Conservation (phyloP, 2,888 invertebrate species). For the Lumbricus terrestris region DNA sequence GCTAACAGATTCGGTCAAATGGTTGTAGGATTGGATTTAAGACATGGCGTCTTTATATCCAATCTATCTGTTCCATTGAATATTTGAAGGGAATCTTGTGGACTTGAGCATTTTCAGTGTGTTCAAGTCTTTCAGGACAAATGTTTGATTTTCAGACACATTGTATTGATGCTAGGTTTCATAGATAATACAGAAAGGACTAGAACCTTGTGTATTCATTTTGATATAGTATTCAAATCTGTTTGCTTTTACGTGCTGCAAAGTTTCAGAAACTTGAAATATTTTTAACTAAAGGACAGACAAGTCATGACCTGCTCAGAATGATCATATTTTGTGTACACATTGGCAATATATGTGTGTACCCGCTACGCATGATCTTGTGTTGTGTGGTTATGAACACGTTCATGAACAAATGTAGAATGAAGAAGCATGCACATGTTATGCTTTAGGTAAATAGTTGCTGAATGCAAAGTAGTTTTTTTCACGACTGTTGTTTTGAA, state of each 20-base stretch:
- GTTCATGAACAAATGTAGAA: not conserved
- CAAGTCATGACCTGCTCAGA: not conserved
- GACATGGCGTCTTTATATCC: not conserved
- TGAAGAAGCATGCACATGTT: not conserved
- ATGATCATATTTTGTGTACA: not conserved
- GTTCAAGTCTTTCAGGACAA: not conserved
- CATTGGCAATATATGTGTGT: not conserved
- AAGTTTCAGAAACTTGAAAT: not conserved
- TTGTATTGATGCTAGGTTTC: not conserved
- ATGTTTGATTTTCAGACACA: not conserved
- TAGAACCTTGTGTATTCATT: not conserved
- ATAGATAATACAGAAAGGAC: not conserved
- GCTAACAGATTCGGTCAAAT: not conserved
- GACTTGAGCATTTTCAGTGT: not conserved
- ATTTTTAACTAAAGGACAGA: not conserved
- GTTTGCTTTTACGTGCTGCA: not conserved
- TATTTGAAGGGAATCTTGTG: not conserved
- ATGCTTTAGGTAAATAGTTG: slow-evolving; percentile 3
- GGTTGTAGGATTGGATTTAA: not conserved
- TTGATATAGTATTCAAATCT: not conserved
- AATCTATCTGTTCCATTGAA: not conserved
- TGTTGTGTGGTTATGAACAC: not conserved
- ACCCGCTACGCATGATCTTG: not conserved
- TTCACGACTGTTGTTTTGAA: not conserved
- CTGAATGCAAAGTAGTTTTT: slow-evolving; percentile 3